Evolutionary conservation across 2,888 invertebrate species (phyloP), one percentile per base, ranked within the genome.

Genomic region (Oscheius sp.): DNA sequence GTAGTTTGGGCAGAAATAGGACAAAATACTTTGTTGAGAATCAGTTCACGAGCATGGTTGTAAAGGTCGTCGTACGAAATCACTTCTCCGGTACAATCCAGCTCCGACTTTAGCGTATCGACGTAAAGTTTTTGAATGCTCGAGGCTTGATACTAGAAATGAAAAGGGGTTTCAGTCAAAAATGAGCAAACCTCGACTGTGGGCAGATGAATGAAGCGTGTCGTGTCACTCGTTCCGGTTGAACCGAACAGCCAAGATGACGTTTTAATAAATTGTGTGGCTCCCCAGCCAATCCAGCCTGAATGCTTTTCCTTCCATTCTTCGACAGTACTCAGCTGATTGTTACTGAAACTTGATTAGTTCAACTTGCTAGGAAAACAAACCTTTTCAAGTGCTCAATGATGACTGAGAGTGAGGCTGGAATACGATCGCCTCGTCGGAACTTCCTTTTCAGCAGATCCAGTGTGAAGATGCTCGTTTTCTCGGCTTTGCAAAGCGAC

Each of bases 361-460:
- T 42, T 42, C 21, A 21, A 21, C 21, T 53, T 70, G 68, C 53
- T 51, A 21, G 11, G 37, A 57, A 63, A 32, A 62, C 78, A 73
- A 10, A 87, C 86, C 65, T 78, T 70, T 82, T 78, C 74, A 87
- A 70, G 42, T 83, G 76, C n/a, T 85, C 81, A 9, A 87, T 42
- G 42, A 86, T 82, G 4, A 77, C 76, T 13, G 74, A 33, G n/a
- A 87, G 75, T 32, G 85, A 81, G 9, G 83, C 80, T 10, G 87
- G 87, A 58, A 87, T 75, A 9, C 78, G 78, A 65, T 82, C 75
- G 11, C 86, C 86, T n/a, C 87, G 79, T 53, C 80, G 63, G 70
- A 87, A 87, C 57, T 78, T 78, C 68, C 68, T 59, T 68, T 87
- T 87, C 70, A 87, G 73, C 33, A 76, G 72, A 21, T 76, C 75